Evolutionary conservation across 1,140 invertebrate species (phyloP).

Genomic region (Ceratitis capitata): DNA sequence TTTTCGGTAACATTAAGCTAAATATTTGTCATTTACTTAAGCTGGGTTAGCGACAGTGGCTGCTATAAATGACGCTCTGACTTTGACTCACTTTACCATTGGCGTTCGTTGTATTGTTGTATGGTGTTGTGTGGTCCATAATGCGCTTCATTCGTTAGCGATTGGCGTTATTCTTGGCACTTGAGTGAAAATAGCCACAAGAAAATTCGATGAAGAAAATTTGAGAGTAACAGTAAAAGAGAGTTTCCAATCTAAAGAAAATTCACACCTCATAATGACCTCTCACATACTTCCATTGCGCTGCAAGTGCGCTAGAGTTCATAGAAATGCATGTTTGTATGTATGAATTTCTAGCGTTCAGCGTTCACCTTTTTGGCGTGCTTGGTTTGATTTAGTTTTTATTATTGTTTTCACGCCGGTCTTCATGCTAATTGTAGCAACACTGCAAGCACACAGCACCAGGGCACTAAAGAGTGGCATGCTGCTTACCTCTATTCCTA

Average conservation of each 20-base stretch:
- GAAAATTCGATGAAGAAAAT: not conserved
- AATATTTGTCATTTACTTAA: constrained; percentile 33
- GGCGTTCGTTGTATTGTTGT: too few relatives aligned
- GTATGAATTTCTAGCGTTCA: not conserved
- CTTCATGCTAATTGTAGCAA: not conserved
- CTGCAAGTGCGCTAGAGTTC: not conserved
- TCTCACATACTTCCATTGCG: not conserved
- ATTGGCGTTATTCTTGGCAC: not conserved
- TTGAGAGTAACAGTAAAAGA: not conserved
- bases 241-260: not conserved
- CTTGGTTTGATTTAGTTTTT: not conserved
- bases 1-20: not conserved
- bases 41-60: not conserved
- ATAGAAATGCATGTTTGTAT: not conserved
- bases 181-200: not conserved
- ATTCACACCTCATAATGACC: constrained; percentile 19
- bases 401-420: not conserved
- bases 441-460: not conserved
- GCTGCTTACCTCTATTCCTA: too few relatives aligned
- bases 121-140: not conserved
- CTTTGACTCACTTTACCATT: too few relatives aligned
- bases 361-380: not conserved
- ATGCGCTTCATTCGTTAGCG: not conserved
- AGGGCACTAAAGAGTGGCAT: not conserved
- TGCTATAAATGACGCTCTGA: not conserved